Percentiles rank a stretch among this genome's conserved stretches.
Evolutionary conservation across 2,113 vertebrate genomes (phyloP).

Genomic region (Chauna torquata): DNA sequence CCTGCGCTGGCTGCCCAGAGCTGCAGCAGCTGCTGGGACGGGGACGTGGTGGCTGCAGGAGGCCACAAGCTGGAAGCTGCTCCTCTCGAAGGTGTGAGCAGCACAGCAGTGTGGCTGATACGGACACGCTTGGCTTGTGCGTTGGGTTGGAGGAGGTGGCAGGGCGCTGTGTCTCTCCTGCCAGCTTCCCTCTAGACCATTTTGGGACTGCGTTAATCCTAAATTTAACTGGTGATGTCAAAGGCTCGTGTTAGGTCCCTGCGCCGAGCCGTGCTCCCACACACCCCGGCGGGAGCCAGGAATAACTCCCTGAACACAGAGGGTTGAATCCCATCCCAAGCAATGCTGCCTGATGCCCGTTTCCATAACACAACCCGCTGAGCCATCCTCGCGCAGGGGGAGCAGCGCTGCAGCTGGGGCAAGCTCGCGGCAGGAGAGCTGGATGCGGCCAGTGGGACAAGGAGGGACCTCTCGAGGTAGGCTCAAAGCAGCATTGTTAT

Average conservation of each 20-base stretch:
- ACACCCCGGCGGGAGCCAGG: background rate
- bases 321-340: background rate
- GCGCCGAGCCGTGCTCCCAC: background rate
- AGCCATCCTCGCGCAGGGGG: background rate
- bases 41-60: accelerated
- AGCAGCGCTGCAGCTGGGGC: background rate
- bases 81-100: background rate
- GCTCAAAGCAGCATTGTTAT: background rate
- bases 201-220: conserved; percentile 3
- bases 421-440: background rate
- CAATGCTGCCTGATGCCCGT: accelerated
- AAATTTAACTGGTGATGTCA: conserved; percentile 47
- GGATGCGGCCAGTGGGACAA: accelerated
- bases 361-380: background rate
- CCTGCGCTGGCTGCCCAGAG: background rate
- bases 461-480: background rate
- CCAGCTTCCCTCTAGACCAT: background rate
- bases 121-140: background rate
- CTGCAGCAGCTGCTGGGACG: background rate
- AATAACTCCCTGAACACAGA: background rate
- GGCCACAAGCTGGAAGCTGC: background rate
- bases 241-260: background rate
- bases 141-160: background rate
- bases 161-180: background rate
- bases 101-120: background rate